Base-by-base conservation (phyloP, 2,888 invertebrate genomes). In the Lomographa bimaculata region DNA sequence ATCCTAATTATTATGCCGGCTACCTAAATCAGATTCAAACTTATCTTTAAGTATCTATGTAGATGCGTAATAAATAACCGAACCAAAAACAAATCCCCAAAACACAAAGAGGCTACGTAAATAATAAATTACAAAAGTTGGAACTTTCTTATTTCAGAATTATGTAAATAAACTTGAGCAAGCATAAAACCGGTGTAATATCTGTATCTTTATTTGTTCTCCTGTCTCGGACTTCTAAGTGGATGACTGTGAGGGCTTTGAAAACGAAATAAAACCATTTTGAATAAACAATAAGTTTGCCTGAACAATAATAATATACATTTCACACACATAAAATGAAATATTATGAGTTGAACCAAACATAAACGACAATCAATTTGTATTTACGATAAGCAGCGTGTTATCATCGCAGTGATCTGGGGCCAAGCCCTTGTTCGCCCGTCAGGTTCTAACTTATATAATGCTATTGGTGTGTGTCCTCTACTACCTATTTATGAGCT, bases 281-380 rank as follows among this genome's bases (percentile, higher is more conserved):
- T 36, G 21, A 32, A 36, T 36, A 32, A 43, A 37, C 32, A 43
- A 33, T 32, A 26, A 42, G 21, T 24, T 24, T 10, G n/a, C 29
- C 34, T n/a, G n/a, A n/a, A n/a, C n/a, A n/a, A n/a, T n/a, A n/a
- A n/a, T n/a, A n/a, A n/a, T 21, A 40, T 44, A 43, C 30, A 35
- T 41, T 37, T 44, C 27, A 46, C 46, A 40, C 50, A n/a, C n/a
- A 46, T 46, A 49, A 54, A 53, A 54, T 44, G 42, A 46, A 53
- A 52, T 50, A 50, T 49, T 38, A 47, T 38, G 41, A 58, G 41
- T 54, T 56, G 50, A 58, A 55, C 53, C 46, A 44, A 60, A 64
- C 56, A 58, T 50, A 61, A 67, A 67, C 71, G 68, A 66, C 62
- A 69, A 68, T 68, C 73, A 73, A 79, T 79, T 76, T 79, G 72